phyloP scores from a whole-genome alignment of 1,140 invertebrate genomes.

The Drosophila rufa region DNA sequence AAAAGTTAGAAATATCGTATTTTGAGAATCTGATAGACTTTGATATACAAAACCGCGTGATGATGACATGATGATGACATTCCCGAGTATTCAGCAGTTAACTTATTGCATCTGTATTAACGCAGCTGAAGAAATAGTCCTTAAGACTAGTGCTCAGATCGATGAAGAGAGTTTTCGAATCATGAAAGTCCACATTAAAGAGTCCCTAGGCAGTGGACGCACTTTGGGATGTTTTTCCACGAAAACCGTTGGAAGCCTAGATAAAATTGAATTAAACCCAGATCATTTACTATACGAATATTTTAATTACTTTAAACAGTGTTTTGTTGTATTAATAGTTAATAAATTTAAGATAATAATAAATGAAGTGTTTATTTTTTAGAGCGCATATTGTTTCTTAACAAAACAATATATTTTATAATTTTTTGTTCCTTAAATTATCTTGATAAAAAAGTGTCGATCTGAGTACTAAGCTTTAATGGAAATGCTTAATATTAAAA shows the following conservation, averaged over 20 bases:
- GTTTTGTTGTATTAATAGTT: background rate
- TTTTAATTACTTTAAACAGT: too few species aligned
- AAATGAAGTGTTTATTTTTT: too few species aligned
- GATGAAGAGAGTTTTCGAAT: background rate
- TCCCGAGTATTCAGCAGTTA: background rate
- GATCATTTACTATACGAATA: too few species aligned
- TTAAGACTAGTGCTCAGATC: constrained; percentile 14
- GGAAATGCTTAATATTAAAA: background rate
- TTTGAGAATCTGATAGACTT: constrained; percentile 16
- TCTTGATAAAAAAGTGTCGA: background rate
- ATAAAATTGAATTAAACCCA: too few species aligned
- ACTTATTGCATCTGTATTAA: background rate
- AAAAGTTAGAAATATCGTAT: background rate
- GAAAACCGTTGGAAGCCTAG: too few species aligned
- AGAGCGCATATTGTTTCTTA: too few species aligned
- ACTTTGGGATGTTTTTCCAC: too few species aligned
- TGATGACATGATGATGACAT: background rate
- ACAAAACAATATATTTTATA: too few species aligned
- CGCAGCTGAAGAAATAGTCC: background rate
- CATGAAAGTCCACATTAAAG: background rate
- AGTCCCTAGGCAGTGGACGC: background rate
- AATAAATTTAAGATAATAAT: background rate
- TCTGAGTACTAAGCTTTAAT: constrained; percentile 12
- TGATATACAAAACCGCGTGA: constrained; percentile 7
- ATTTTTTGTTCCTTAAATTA: too few species aligned